Conservation (phyloP, 2,888 invertebrate species). For the Zootermopsis nevadensis region DNA sequence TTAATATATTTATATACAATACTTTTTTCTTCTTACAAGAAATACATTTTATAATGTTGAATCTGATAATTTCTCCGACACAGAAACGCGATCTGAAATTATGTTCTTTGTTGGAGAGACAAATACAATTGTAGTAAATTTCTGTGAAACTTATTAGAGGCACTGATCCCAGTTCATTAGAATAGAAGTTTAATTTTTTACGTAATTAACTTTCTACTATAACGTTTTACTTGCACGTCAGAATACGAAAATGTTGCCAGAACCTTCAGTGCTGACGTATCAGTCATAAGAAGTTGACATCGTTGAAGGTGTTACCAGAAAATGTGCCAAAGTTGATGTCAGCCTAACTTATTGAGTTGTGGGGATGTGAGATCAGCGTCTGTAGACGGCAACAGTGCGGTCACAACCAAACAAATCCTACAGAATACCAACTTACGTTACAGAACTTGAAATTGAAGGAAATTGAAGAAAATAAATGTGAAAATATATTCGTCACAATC, state of each 20-base stretch:
- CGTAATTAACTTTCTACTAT: too few relatives aligned
- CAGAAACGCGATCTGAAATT: neutral
- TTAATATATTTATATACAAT: neutral
- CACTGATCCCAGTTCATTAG: too few relatives aligned
- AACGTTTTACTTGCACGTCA: too few relatives aligned
- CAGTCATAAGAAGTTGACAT: neutral
- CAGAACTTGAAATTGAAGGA: neutral
- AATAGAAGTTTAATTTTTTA: too few relatives aligned
- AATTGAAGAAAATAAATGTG: neutral
- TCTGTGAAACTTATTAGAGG: too few relatives aligned
- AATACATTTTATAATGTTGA: neutral
- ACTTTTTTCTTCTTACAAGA: neutral
- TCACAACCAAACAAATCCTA: too few relatives aligned
- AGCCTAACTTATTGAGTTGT: neutral
- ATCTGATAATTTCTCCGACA: neutral
- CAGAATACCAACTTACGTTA: too few relatives aligned
- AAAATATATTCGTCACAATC: too few relatives aligned
- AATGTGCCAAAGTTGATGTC: constrained; percentile 1
- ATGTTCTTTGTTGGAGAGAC: neutral
- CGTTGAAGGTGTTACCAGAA: neutral
- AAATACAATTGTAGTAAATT: too few relatives aligned
- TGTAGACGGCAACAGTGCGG: neutral
- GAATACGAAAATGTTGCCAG: too few relatives aligned
- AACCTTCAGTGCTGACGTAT: neutral
- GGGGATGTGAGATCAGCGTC: neutral